Conservation (phyloP, 2,888 invertebrate species). For the Aporophyla nigra region DNA sequence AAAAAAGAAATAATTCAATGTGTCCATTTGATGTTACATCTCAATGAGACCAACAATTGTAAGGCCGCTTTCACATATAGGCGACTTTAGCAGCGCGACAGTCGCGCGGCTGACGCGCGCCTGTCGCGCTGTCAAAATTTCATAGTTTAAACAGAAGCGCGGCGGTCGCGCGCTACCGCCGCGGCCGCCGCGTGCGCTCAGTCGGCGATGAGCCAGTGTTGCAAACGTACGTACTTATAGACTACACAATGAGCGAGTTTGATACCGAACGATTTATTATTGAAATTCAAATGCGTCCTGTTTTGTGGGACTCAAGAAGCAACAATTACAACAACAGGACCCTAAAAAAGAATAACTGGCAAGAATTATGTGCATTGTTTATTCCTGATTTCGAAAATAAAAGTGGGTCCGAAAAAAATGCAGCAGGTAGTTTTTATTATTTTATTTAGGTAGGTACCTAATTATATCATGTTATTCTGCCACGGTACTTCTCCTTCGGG, state of each 20-base stretch:
- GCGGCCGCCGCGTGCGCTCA: neutral
- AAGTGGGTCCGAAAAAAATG: slow-evolving; percentile 5
- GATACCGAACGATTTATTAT: slow-evolving; percentile 10
- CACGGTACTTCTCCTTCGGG: slow-evolving; percentile 16
- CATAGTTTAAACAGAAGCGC: neutral
- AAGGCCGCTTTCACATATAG: neutral
- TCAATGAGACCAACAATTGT: too few relatives aligned
- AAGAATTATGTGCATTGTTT: slow-evolving; percentile 20
- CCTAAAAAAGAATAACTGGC: slow-evolving; percentile 3
- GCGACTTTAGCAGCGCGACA: neutral
- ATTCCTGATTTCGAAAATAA: slow-evolving; percentile 13
- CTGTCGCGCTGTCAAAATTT: neutral
- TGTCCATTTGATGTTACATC: too few relatives aligned
- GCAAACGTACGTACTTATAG: neutral
- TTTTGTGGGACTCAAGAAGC: too few relatives aligned
- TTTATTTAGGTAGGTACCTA: slow-evolving; percentile 19
- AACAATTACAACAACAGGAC: too few relatives aligned
- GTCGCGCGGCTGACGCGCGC: neutral
- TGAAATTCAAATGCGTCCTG: slow-evolving; percentile 10
- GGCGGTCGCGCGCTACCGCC: neutral
- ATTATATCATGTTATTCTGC: slow-evolving; percentile 22
- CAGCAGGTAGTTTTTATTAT: slow-evolving; percentile 14
- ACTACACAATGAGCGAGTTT: too few relatives aligned
- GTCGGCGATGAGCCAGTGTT: neutral
- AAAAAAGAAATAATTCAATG: too few relatives aligned